A percentile compares a stretch with the other conserved stretches of the same genome.
Evolutionary conservation across 2,113 vertebrate species (phyloP).

Genomic region (Zootoca vivipara): DNA sequence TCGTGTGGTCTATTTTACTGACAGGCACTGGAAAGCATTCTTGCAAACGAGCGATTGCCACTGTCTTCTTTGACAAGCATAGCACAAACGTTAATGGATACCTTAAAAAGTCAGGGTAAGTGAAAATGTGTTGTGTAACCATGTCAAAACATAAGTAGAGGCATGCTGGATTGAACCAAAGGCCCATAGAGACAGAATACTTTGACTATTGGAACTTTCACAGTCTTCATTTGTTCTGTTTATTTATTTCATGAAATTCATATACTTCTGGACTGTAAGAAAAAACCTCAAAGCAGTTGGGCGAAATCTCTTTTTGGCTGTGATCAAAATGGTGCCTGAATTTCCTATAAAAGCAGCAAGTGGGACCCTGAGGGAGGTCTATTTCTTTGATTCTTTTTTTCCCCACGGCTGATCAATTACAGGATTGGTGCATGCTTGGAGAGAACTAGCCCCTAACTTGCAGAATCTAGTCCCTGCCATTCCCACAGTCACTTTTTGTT

Average conservation of each 20-base stretch:
- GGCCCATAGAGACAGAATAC: neutral
- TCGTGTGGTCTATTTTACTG: slow-evolving; percentile 34
- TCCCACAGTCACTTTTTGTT: too few relatives aligned
- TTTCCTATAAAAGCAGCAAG: neutral
- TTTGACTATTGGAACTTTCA: neutral
- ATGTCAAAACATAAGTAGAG: neutral
- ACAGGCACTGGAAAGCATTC: slow-evolving; percentile 92
- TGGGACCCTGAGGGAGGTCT: neutral
- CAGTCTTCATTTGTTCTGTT: neutral
- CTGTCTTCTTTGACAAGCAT: slow-evolving; percentile 87
- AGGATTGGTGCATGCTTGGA: neutral
- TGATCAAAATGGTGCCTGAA: neutral
- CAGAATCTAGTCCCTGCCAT: neutral
- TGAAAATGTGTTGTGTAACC: slow-evolving; percentile 41
- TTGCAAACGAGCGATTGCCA: slow-evolving; percentile 83
- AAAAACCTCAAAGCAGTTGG: too few relatives aligned
- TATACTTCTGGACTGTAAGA: too few relatives aligned
- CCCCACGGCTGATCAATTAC: neutral
- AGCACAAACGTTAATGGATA: slow-evolving; percentile 81
- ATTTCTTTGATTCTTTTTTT: neutral
- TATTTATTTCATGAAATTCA: too few relatives aligned
- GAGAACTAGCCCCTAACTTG: neutral
- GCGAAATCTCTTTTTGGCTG: neutral
- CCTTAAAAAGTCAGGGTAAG: slow-evolving; percentile 88
- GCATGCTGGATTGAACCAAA: too few relatives aligned